Conservation (phyloP, 2,113 vertebrate genomes). For the Asarcornis scutulata region DNA sequence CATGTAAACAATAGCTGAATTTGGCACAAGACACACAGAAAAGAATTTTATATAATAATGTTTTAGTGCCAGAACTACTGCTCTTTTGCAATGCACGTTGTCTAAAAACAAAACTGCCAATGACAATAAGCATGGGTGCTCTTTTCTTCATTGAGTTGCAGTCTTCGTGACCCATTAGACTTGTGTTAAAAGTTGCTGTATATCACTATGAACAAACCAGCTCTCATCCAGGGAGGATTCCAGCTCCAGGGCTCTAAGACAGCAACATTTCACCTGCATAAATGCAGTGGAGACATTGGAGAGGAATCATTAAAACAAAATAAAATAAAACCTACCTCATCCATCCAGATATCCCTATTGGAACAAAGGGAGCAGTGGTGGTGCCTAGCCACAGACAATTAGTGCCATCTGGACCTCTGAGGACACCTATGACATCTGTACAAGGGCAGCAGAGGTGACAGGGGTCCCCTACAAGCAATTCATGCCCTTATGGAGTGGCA, state of each 20-base stretch:
- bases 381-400: background rate
- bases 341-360: background rate
- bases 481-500: background rate
- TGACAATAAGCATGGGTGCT: background rate
- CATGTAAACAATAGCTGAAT: background rate
- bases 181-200: background rate
- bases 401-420: background rate
- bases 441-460: background rate
- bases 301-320: background rate
- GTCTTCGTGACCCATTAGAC: rapidly evolving
- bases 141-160: background rate
- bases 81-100: background rate
- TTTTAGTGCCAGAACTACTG: background rate
- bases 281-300: background rate
- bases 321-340: background rate
- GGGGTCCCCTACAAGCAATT: background rate
- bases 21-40: background rate
- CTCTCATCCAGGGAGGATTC: background rate
- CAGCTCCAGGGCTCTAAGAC: background rate
- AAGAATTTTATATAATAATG: background rate
- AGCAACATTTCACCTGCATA: background rate
- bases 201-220: background rate
- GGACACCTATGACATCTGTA: background rate
- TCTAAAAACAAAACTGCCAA: background rate
- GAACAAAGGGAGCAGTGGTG: rapidly evolving